phyloP scores from a whole-genome alignment of 1,140 invertebrate species.

The Diorhabda carinulata region DNA sequence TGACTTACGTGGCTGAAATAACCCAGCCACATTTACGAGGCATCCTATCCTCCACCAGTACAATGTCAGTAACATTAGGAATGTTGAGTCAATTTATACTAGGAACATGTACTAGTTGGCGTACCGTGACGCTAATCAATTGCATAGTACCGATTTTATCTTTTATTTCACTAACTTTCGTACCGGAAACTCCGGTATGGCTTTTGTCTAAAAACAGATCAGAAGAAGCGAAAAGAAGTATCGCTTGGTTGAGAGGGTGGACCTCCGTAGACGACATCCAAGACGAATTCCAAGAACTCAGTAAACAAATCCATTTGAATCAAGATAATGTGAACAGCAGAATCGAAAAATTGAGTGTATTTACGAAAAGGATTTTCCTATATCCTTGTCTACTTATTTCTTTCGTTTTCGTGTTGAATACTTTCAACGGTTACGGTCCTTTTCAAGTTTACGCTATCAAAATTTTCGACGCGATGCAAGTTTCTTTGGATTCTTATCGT shows the following conservation, averaged over 20 bases:
- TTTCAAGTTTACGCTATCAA: conserved; percentile 68
- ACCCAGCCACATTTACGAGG: conserved; percentile 73
- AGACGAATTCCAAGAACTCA: conserved; percentile 54
- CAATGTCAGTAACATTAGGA: conserved; percentile 68
- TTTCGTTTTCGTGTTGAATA: conserved; percentile 62
- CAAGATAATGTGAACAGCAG: not conserved
- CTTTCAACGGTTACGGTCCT: conserved; percentile 68
- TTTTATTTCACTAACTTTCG: conserved; percentile 60
- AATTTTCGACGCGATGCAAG: conserved; percentile 64
- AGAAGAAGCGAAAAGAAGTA: conserved; percentile 56
- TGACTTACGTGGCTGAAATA: conserved; percentile 77
- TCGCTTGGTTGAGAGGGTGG: conserved; percentile 67
- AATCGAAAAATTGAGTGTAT: conserved; percentile 45
- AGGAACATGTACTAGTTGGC: conserved; percentile 65
- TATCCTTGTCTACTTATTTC: conserved; percentile 62
- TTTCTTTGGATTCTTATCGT: conserved; percentile 68
- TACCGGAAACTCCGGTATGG: conserved; percentile 78
- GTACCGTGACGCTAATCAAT: conserved; percentile 64
- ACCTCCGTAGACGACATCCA: conserved; percentile 52
- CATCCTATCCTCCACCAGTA: conserved; percentile 66
- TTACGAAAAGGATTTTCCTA: conserved; percentile 54
- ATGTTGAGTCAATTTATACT: conserved; percentile 66
- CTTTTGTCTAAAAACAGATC: conserved; percentile 58
- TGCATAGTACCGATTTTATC: conserved; percentile 62
- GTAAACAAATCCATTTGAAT: conserved; percentile 22